These are phyloP conservation scores for Vireo griseus DNA, from an alignment of 2,797 vertebrate species.

Conservation along the genomic window DNA sequence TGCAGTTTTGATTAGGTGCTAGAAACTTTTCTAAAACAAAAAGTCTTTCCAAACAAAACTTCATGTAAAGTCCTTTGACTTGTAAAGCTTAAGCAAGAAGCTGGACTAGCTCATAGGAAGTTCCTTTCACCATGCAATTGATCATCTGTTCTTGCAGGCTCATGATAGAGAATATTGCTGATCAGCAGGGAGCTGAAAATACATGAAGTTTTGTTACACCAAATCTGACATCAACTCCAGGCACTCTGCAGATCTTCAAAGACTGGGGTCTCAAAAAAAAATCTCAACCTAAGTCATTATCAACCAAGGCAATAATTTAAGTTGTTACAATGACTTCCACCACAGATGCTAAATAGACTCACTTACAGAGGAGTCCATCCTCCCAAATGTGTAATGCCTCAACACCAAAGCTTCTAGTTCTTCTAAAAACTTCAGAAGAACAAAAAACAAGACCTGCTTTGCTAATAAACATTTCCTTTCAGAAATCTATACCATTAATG, in stretches of 20 bases:
- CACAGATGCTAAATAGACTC: not conserved
- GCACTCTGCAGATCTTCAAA: not conserved
- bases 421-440: not conserved
- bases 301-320: not conserved
- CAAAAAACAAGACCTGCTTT: not conserved
- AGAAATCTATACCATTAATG: not conserved
- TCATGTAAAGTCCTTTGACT: not conserved
- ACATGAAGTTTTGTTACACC: not conserved
- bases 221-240: not conserved
- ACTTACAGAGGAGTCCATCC: not conserved
- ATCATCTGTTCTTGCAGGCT: not conserved
- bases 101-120: not conserved
- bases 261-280: not conserved
- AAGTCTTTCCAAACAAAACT: not conserved
- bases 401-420: not conserved
- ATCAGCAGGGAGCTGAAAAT: not conserved
- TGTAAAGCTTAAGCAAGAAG: not conserved
- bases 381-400: not conserved
- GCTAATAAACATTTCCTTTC: not conserved
- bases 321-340: not conserved
- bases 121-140: not conserved
- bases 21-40: not conserved
- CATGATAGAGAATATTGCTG: not conserved
- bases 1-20: not conserved
- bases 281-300: not conserved